Base-by-base conservation (phyloP, 2,113 vertebrate species). In the Syngnathus scovelli region DNA sequence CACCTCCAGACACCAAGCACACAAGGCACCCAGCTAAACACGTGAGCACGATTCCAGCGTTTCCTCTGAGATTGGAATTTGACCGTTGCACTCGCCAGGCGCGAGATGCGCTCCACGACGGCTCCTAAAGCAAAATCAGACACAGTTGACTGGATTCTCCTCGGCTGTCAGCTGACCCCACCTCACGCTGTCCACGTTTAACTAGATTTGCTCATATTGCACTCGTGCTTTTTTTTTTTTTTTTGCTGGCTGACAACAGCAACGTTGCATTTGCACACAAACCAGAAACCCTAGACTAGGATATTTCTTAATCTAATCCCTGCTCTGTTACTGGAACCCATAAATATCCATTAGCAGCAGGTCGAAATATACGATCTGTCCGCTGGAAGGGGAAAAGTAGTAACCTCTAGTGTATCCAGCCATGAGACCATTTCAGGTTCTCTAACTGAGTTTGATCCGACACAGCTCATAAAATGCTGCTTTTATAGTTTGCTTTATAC, bases 51-150 rank as follows among this genome's bases (percentile, higher is more conserved):
- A 83, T 82, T 80, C 76, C 70, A 61, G 56, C 12, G 65, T 86
- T 87, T 83, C 76, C 76, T 78, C 72, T 38, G 41, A 74, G 72
- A 84, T 44, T 77, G 76, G 77, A 83, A 83, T 86, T 80, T 84
- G 71, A 72, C 65, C 52, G 59, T 66, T 44, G 51, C 64, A 39
- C 62, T 70, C 64, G 63, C 60, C 64, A 56, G 73, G 68, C 64
- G 62, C 48, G 13, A 63, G 67, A 36, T 66, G 65, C 58, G 55
- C 64, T 65, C 33, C 43, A 43, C 37, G 46, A 72, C 68, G 37
- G 16, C 63, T 71, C 19, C 13, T 65, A 44, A 60, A 39, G 43
- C 59, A 21, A 74, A 71, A 72, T 69, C 66, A 60, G 51, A 62
- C 56, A 48, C 16, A 51, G 64, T 63, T 58, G 64, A 43, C 27